Base-by-base conservation (phyloP, 30 jellyfish, hydroid and myxozoan genomes). In the Chironex yamaguchii region DNA sequence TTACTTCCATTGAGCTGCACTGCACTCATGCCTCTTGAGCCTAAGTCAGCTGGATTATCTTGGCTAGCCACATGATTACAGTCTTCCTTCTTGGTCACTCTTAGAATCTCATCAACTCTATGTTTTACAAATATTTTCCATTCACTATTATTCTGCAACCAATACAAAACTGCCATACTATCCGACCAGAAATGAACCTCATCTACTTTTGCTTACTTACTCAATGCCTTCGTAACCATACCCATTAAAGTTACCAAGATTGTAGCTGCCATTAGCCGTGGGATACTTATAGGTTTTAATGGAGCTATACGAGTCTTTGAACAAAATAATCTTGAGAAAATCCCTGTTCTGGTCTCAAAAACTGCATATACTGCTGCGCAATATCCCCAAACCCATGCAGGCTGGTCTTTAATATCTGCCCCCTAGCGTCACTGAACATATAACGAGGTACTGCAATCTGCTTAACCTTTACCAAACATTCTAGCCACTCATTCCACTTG, bases 241-340 rank as follows among this genome's bases (percentile, higher is more conserved):
- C 48, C 28, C 71, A 70, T 70, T 32, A 30, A 36, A 17, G 13
- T 24, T 21, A 36, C 84, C 28, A 70, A 35, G 21, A 70, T 70
- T 34, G 68, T 30, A 22, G 92, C 89, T 17, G 75, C 42, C 82
- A 66, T 29, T n/a, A 81, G 58, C 68, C 76, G 34, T 12, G 92
- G 92, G 42, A 68, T 81, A 17, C 36, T 64, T 52, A 68, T 23
- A 24, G 75, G 36, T 17, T 65, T 81, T 50, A 81, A 50, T 66
- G 92, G 92, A 52, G 92, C 91, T 14, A 81, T 24, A n/a, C 76
- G 31, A 14, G 92, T 66, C 50, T 81, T 81, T 29, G n/a, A n/a
- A n/a, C n/a, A n/a, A n/a, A n/a, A n/a, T n/a, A n/a, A n/a, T n/a
- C n/a, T n/a, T n/a, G n/a, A n/a, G n/a, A n/a, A n/a, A n/a, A n/a